Evolutionary conservation across 2,888 invertebrate genomes (phyloP), one percentile per base, ranked within the genome.

Genomic region (Lithosia quadra): DNA sequence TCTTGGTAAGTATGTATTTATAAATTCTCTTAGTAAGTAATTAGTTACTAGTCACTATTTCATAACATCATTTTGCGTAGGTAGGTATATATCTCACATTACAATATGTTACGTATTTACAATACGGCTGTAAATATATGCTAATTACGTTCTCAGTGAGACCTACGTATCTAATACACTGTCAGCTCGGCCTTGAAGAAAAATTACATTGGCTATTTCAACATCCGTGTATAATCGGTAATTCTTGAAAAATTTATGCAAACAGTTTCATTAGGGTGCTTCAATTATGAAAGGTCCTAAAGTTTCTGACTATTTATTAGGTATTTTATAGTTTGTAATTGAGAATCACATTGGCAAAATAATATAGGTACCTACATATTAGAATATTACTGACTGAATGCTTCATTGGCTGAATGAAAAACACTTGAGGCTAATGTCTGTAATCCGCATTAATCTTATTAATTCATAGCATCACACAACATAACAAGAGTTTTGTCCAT

Each of bases 61-160:
- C 87, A 81, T 87, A 85, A 89, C 77, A 81, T 69, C 65, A 62
- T 73, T 74, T 74, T 60, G 71, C 67, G 86, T 87, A 81, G 88
- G 86, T 87, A 81, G 88, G 86, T 69, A 86, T 85, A 77, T 79
- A 76, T 79, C 78, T 69, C 77, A 81, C 79, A 77, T 68, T 77
- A 74, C 72, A 73, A 73, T 76, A 75, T 81, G 83, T 84, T 83
- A 83, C 79, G 78, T 84, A 83, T 86, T 84, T 84, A 84, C 85
- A 81, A 85, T 86, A 80, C 81, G 77, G 77, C 80, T 84, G 86
- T 83, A 87, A 85, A 86, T 85, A 86, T 84, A 87, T 86, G 88
- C 86, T 90, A 90, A 90, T 91, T 88, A 84, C 80, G 76, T 78
- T 84, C 81, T 77, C 76, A 77, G 76, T 71, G 66, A 77, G 71